Conservation (phyloP, 2,113 vertebrate genomes). For the Sebastes fasciatus region DNA sequence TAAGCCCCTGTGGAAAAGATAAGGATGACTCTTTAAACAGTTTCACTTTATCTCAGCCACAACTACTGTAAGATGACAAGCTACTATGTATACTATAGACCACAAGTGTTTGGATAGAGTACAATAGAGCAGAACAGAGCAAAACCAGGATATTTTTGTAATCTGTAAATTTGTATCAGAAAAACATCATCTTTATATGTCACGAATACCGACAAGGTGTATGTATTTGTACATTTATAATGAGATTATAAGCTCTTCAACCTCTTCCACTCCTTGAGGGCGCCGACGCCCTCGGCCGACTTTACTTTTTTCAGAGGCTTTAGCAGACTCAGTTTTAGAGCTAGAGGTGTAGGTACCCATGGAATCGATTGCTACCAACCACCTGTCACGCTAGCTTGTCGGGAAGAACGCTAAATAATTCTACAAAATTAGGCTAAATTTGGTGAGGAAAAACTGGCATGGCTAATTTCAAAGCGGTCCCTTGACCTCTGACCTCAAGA, state of each 20-base stretch:
- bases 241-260: not conserved
- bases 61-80: not conserved
- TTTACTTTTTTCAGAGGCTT: too few relatives aligned
- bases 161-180: not conserved
- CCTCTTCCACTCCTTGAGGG: too few relatives aligned
- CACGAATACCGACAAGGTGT: not conserved
- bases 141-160: not conserved
- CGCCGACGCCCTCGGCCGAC: too few relatives aligned
- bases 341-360: too few relatives aligned
- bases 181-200: not conserved
- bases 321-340: too few relatives aligned
- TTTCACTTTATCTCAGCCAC: not conserved
- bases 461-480: too few relatives aligned
- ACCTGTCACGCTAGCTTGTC: too few relatives aligned
- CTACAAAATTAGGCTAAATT: too few relatives aligned
- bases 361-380: not conserved
- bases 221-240: not conserved
- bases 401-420: too few relatives aligned
- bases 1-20: conserved; percentile 3
- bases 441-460: too few relatives aligned
- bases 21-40: not conserved
- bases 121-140: not conserved
- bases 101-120: not conserved
- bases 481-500: too few relatives aligned
- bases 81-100: not conserved